Conservation (phyloP, 30 jellyfish, hydroid and myxozoan species). For the Cassiopea xamachana region DNA sequence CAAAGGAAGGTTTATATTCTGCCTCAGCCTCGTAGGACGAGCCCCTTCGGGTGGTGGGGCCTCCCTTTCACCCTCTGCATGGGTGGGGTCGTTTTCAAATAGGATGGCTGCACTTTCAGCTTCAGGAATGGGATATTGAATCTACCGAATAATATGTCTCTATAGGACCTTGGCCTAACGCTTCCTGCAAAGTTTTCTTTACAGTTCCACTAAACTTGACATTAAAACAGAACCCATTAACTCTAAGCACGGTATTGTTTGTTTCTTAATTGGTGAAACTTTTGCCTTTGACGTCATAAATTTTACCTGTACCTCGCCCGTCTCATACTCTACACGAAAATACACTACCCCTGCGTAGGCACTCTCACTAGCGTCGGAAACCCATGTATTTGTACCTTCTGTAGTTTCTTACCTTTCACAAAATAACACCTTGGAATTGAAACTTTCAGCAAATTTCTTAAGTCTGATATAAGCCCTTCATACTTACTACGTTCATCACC, state of each 20-base stretch:
- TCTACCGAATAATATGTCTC: slow-evolving; percentile 73
- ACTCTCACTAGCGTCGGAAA: slow-evolving; percentile 74
- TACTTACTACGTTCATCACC: slow-evolving; percentile 15
- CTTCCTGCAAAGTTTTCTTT: neutral
- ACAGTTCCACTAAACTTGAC: neutral
- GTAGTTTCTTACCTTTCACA: slow-evolving; percentile 5
- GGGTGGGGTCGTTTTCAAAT: too few species aligned
- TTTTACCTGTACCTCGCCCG: slow-evolving; percentile 59
- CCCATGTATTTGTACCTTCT: slow-evolving; percentile 70
- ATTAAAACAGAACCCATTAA: slow-evolving; percentile 40
- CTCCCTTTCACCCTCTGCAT: too few species aligned
- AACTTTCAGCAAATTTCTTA: slow-evolving; percentile 12
- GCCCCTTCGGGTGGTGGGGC: too few species aligned
- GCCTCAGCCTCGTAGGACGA: too few species aligned
- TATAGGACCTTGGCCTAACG: slow-evolving; percentile 24
- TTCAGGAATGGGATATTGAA: neutral
- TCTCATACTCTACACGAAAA: slow-evolving; percentile 53
- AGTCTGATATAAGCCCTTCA: slow-evolving; percentile 27
- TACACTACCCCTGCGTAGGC: slow-evolving; percentile 79
- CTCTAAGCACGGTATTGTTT: slow-evolving; percentile 76
- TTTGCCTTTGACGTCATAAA: slow-evolving; percentile 6
- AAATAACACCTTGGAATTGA: slow-evolving; percentile 32
- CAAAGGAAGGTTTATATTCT: too few species aligned
- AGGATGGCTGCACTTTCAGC: too few species aligned
- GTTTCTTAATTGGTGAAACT: slow-evolving; percentile 73